Base-by-base conservation (phyloP, 2,797 vertebrate genomes). In the Girardinus metallicus region DNA sequence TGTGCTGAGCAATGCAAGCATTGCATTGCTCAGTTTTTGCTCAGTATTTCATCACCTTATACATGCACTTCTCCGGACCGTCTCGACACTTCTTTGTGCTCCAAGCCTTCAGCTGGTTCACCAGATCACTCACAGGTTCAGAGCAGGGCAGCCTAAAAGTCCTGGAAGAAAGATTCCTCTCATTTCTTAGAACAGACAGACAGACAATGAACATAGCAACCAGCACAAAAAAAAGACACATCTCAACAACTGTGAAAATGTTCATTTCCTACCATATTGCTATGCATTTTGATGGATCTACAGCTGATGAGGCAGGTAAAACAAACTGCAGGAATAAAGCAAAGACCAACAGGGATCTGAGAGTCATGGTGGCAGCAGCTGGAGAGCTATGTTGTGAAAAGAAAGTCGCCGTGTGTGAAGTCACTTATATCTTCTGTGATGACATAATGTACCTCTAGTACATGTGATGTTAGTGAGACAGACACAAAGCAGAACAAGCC, bases 91-190 rank as follows among this genome's bases (percentile, higher is more conserved):
- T 77, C 16, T 73, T 73, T 41, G 74, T 41, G 47, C 68, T 76
- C 77, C 82, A 80, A 46, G 68, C 29, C 8, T 60, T 73, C 68
- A 76, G 39, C 47, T 73, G 68, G 10, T 73, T 66, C 74, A 80
- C 70, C 11, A 83, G 70, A 51, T 39, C 68, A 15, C 29, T 16
- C 18, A 79, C 29, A 4, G 74, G 77, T 26, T 47, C 47, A 29
- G 68, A 39, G 74, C 77, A 80, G 34, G 82, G 57, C 31, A 83
- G 7, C 23, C 18, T 80, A 68, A 83, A 80, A 46, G 46, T 76
- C 82, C 77, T 83, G 46, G 2, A 44, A 21, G 15, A 29, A 29
- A 68, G 49, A 64, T 29, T 26, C 21, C 1, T 41, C 21, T 68
- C 64, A 68, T 39, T 41, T 41, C 21, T 68, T 26, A 41, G 8